Conservation (phyloP, 2,797 vertebrate species). For the Acridotheres tristis region DNA sequence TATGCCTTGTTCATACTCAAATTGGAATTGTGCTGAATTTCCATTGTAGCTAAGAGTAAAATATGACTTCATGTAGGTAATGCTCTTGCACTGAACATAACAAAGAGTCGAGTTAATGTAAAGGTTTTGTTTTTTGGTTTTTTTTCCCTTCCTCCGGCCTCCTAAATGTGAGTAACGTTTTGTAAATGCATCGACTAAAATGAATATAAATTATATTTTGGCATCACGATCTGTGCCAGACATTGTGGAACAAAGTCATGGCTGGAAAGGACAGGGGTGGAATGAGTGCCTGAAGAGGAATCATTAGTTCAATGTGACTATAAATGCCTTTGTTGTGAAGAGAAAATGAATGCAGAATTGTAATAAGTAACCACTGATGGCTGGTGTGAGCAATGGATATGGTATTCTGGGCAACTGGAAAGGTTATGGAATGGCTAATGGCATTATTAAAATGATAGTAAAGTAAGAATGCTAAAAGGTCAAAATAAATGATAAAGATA, state of each 20-base stretch:
- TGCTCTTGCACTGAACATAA: neutral
- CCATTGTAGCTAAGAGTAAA: neutral
- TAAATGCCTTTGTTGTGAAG: conserved; percentile 27
- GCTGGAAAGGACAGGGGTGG: neutral
- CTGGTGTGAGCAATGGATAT: neutral
- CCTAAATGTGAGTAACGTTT: neutral
- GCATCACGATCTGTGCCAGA: neutral
- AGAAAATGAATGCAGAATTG: neutral
- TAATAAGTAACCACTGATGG: neutral
- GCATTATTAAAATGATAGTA: conserved; percentile 25
- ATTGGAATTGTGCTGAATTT: neutral
- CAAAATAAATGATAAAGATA: neutral
- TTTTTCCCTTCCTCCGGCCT: neutral
- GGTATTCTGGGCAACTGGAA: neutral
- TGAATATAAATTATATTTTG: neutral
- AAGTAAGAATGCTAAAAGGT: neutral
- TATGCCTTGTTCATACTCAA: neutral
- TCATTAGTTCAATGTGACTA: neutral
- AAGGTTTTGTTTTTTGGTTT: fast-evolving
- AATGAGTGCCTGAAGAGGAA: neutral
- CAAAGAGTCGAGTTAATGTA: neutral
- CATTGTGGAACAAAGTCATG: neutral
- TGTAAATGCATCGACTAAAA: neutral
- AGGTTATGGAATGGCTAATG: conserved; percentile 57
- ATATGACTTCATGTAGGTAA: neutral